Evolutionary conservation across 1,140 invertebrate genomes (phyloP), one percentile per base, ranked within the genome.

Genomic region (Zophobas atratus): DNA sequence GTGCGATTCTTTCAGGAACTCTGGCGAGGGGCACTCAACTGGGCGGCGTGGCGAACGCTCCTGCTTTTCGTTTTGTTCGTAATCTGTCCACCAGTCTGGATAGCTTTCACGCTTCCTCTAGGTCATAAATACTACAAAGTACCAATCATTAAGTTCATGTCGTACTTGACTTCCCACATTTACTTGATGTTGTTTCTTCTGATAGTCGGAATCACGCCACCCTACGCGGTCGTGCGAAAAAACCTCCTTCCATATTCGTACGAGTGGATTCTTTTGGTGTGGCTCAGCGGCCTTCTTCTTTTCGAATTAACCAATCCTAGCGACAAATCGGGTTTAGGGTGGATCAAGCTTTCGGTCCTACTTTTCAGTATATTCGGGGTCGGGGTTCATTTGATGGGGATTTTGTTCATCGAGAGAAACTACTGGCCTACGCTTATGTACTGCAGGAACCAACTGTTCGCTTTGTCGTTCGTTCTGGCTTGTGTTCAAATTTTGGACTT

Each of bases 131-230:
- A 98, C 87, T 96, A 97, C 90, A 97, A 96, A 89, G 93, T 95
- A 82, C 98, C 98, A 32, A 98, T 99, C 81, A 98, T 99, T 84
- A 99, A 99, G 88, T 99, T 99, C 87, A 99, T 99, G 95, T 98
- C 97, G 6, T 99, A 99, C 88, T 90, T 99, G 67, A 99, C 98
- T 0, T 99, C 98, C 0, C 98, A 99, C 88, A 93, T 99, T 80
- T 98, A 99, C 87, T 92, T 99, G 70, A 99, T 99, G 93, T 88
- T 97, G 57, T 92, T 99, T 79, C 92, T 99, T 79, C 91, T 94
- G 70, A 89, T 98, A 72, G 96, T 96, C n/a, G 95, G 94, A 38
- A 97, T 99, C 74, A 95, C 93, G 67, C 96, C 97, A 36, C 92
- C 97, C 75, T 95, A 95, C 86, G 92, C 93, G 39, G 93, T 95